These are phyloP conservation scores for Cassiopea xamachana DNA, from an alignment of 30 jellyfish, hydroid and myxozoan species.

Conservation along the genomic window DNA sequence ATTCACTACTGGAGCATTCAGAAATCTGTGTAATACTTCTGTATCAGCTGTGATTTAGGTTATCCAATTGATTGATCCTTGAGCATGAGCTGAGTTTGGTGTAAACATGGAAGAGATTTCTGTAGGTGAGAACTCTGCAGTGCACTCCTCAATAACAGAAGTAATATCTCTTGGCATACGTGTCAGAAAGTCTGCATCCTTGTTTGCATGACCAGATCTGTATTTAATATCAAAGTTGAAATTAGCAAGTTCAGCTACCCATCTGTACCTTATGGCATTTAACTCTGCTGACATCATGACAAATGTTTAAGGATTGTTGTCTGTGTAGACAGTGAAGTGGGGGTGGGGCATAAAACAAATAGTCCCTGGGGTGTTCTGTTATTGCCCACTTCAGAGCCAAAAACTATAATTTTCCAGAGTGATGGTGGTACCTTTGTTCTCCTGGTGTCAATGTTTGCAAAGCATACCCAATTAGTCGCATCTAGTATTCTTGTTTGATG, in stretches of 20 bases:
- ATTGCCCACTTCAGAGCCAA: conserved; percentile 80
- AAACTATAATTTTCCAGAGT: conserved; percentile 57
- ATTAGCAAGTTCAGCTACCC: conserved; percentile 63
- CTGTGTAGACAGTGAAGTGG: conserved; percentile 61
- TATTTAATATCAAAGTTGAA: conserved; percentile 37
- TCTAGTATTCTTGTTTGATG: conserved; percentile 48
- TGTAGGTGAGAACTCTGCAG: conserved; percentile 5
- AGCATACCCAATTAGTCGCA: conserved; percentile 67
- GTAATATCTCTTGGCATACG: conserved; percentile 33
- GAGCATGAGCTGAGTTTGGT: background rate
- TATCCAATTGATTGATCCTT: too few relatives aligned
- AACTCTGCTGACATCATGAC: conserved; percentile 63
- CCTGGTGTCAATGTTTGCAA: conserved; percentile 70
- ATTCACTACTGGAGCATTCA: too few relatives aligned
- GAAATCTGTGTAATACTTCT: too few relatives aligned
- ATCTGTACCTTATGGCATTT: conserved; percentile 72
- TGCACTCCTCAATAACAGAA: background rate
- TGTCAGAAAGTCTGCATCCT: conserved; percentile 54
- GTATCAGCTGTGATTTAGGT: too few relatives aligned
- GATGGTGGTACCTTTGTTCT: conserved; percentile 60
- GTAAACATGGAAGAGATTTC: conserved; percentile 8
- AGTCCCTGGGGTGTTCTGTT: conserved; percentile 54
- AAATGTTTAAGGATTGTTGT: conserved; percentile 52
- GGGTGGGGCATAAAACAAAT: conserved; percentile 22
- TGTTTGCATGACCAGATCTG: conserved; percentile 46